Evolutionary conservation across 2,113 vertebrate genomes (phyloP), one percentile per base, ranked within the genome.

Genomic region (Talpa occidentalis): DNA sequence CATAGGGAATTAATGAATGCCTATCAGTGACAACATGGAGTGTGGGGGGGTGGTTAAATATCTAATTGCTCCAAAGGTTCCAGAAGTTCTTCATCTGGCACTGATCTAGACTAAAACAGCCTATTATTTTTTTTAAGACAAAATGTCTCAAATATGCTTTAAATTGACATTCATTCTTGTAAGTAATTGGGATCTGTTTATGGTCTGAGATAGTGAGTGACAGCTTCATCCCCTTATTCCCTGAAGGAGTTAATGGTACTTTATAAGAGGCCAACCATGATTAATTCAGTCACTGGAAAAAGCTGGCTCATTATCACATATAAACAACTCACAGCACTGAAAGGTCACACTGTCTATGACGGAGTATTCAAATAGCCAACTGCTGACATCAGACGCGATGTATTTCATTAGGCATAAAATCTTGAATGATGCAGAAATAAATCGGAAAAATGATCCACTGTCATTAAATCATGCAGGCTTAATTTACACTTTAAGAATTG

Each of bases 251-350:
- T 49, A 81, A 60, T 19, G 54, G 81, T 49, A 22, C n/a, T 76
- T 93, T n/a, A 73, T 26, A 74, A 89, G 64, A 77, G 93, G 86
- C 76, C 93, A 95, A 64, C 66, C 10, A 14, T 12, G 60, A 88
- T 91, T 69, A 96, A 95, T 30, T 74, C 44, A 62, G 94, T 69
- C 82, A 73, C 74, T 94, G 93, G 96, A 94, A 96, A 97, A 97
- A 86, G 82, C 84, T 69, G 91, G 92, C 60, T 94, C 95, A 95
- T 95, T 93, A 95, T 93, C 77, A 62, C 88, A 37, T n/a, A 79
- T 37, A 84, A 90, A 95, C 79, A 93, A 60, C 79, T 91, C 70
- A 35, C 47, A 52, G 69, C 28, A 30, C 90, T 17, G 40, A 93
- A 97, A 97, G 95, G 93, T 96, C 94, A 94, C 0, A 0, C 90